Percentiles rank a stretch among this genome's conserved stretches.
Conservation (phyloP, 2,888 invertebrate species). For the Chrysomela aeneicollis region DNA sequence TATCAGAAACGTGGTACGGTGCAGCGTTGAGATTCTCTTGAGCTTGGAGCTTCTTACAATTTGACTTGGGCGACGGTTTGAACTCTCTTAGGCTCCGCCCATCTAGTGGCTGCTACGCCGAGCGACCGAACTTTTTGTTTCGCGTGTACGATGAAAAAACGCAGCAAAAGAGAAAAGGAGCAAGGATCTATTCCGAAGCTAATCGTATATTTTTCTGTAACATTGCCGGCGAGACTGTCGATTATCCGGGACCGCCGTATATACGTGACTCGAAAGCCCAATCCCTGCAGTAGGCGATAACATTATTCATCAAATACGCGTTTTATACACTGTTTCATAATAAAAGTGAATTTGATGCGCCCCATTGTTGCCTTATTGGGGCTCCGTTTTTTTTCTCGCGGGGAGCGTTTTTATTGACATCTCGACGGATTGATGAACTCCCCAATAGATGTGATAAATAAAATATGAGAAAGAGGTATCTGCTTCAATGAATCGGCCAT, state of each 20-base stretch:
- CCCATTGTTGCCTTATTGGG: slow-evolving; percentile 46
- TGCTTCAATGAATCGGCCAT: not conserved
- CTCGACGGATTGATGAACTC: slow-evolving; percentile 16
- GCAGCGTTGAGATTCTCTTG: too few relatives aligned
- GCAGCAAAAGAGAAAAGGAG: slow-evolving; percentile 24
- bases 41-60: too few relatives aligned
- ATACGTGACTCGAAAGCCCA: slow-evolving; percentile 58
- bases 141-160: not conserved
- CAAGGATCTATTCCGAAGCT: slow-evolving; percentile 36
- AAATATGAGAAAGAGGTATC: not conserved
- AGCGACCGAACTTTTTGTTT: slow-evolving; percentile 8
- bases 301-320: slow-evolving; percentile 62
- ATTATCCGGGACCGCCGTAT: slow-evolving; percentile 59
- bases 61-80: too few relatives aligned
- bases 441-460: not conserved
- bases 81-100: not conserved
- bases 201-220: slow-evolving; percentile 53
- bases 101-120: too few relatives aligned
- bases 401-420: slow-evolving; percentile 6
- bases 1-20: too few relatives aligned
- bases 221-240: slow-evolving; percentile 57
- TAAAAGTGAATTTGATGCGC: slow-evolving; percentile 60
- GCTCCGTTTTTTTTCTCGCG: slow-evolving; percentile 40
- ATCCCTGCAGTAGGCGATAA: slow-evolving; percentile 53
- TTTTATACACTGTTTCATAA: slow-evolving; percentile 61